These are phyloP conservation scores for Astreopora myriophthalma DNA, from an alignment of 64 coral and sea anemone species.

Conservation along the genomic window DNA sequence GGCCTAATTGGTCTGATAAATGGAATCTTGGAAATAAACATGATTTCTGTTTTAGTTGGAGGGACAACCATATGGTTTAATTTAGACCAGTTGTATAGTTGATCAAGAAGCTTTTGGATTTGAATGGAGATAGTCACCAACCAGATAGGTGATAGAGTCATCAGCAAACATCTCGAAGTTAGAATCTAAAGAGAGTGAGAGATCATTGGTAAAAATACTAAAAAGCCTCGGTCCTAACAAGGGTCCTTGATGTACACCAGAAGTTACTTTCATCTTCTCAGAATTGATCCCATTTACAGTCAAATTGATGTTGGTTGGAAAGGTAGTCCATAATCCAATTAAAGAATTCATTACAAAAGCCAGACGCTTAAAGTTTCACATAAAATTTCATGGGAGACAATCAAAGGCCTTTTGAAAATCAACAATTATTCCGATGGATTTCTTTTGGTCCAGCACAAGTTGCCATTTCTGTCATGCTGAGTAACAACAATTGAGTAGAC, in stretches of 20 bases:
- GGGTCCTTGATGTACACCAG: not conserved
- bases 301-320: constrained; percentile 4
- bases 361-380: too few relatives aligned
- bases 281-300: not conserved
- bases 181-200: constrained; percentile 2
- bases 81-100: constrained; percentile 11
- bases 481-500: too few relatives aligned
- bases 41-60: constrained; percentile 17
- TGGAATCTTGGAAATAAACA: not conserved
- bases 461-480: too few relatives aligned
- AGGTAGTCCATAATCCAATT: constrained; percentile 4
- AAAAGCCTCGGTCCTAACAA: not conserved
- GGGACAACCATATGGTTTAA: not conserved
- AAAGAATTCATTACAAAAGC: not conserved
- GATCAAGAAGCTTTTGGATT: not conserved
- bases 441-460: too few relatives aligned
- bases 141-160: constrained; percentile 13
- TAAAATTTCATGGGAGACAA: too few relatives aligned
- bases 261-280: not conserved
- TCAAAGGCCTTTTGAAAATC: too few relatives aligned
- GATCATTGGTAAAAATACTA: too few relatives aligned
- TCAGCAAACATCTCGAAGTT: constrained; percentile 12
- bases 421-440: too few relatives aligned
- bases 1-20: too few relatives aligned
- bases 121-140: not conserved